Evolutionary conservation across 1,140 invertebrate genomes (phyloP), one percentile per base, ranked within the genome.

Genomic region (Ylistrum balloti): DNA sequence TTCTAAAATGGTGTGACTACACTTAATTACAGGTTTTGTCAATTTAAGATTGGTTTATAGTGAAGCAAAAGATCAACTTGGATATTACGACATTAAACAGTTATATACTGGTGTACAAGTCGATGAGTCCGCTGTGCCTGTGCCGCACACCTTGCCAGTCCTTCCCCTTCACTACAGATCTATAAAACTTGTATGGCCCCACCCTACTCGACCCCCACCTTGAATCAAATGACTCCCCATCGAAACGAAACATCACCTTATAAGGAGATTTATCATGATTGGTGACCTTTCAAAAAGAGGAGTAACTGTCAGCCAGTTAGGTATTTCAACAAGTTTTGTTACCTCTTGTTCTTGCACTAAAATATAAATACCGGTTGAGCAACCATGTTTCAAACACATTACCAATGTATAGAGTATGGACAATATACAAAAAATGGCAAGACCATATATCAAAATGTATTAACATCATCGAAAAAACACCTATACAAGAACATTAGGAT

Each of bases 51-150:
- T 74, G 56, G 56, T 74, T 74, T 74, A 74, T 28, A 74, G 56
- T 74, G 56, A 74, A 74, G 28, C 56, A 74, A 74, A 74, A 74
- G 56, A 74, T 74, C 56, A 74, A 74, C 56, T 74, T 74, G 56
- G 56, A 74, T 74, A 74, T 74, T 28, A 28, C 9, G n/a, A 74
- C 56, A 74, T 74, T 74, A 28, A 74, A 74, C 56, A 74, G 56
- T 28, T 2, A 74, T 74, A 74, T 74, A 74, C n/a, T 74, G 56
- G 56, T n/a, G 56, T 74, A 74, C 56, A 74, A 74, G 56, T 74
- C 17, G 56, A 74, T 28, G 28, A n/a, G 56, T 74, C n/a, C 56
- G 28, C 56, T 74, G n/a, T 11, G 22, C 22, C 56, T 28, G n/a
- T 28, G 56, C 22, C 56, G 28, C 17, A n/a, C 56, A 74, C 17